phyloP scores from a whole-genome alignment of 2,797 vertebrate genomes.

The Lacerta bilineata region DNA sequence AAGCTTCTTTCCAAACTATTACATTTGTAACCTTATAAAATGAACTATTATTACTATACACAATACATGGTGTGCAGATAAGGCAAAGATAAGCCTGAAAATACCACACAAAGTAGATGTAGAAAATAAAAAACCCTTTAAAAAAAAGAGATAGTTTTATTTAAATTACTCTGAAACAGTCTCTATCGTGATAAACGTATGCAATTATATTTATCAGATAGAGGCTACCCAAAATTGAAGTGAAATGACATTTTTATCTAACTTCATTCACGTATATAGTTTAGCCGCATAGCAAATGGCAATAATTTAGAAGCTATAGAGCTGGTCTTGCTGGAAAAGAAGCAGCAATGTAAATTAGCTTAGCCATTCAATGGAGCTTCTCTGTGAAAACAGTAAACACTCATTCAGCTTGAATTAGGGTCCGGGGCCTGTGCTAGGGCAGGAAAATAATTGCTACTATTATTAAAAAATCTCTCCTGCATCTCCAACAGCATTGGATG shows the following conservation, averaged over 20 bases:
- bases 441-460: neutral
- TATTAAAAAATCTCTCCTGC: neutral
- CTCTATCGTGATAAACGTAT: constrained; percentile 70
- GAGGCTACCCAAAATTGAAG: constrained; percentile 43
- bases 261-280: constrained; percentile 28
- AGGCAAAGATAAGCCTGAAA: constrained; percentile 70
- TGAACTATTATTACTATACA: constrained; percentile 62
- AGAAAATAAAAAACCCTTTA: constrained; percentile 47
- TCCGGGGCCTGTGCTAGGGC: neutral
- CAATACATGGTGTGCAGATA: constrained; percentile 59
- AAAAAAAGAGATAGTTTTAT: constrained; percentile 49
- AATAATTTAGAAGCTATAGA: constrained; percentile 25
- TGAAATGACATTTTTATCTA: constrained; percentile 53
- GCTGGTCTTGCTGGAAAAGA: neutral
- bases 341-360: neutral
- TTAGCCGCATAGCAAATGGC: neutral
- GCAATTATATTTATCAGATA: constrained; percentile 75
- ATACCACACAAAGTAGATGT: constrained; percentile 54
- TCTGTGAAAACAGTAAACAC: constrained; percentile 31
- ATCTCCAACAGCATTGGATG: neutral
- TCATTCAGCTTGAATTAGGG: constrained; percentile 25
- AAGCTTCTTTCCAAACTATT: constrained; percentile 65
- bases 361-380: neutral
- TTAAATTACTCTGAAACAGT: constrained; percentile 65
- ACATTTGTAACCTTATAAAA: constrained; percentile 64